Percentiles rank a stretch among this genome's conserved stretches.
phyloP scores from a whole-genome alignment of 2,797 vertebrate genomes.

The Anisognathus igniventris region DNA sequence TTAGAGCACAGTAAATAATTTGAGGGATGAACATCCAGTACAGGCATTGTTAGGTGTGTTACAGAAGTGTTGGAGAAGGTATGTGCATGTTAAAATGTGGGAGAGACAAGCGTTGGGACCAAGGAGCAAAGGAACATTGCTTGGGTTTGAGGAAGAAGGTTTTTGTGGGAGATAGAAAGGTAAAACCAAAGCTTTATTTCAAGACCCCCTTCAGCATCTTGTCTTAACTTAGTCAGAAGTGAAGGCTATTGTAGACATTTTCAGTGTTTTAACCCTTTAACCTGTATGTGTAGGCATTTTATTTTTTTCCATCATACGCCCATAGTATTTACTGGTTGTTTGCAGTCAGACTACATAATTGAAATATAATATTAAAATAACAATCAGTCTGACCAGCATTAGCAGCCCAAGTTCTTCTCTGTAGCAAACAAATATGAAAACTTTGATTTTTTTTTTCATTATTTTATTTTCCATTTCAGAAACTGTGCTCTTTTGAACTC shows the following conservation, averaged over 20 bases:
- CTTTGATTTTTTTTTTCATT: neutral
- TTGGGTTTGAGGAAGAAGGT: neutral
- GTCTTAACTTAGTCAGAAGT: slow-evolving; percentile 14
- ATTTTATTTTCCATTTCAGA: slow-evolving; percentile 36
- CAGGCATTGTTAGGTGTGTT: neutral
- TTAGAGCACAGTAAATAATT: neutral
- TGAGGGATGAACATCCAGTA: neutral
- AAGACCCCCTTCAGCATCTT: slow-evolving; percentile 8
- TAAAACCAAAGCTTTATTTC: slow-evolving; percentile 47
- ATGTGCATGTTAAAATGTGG: slow-evolving; percentile 37
- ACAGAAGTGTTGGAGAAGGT: slow-evolving; percentile 55
- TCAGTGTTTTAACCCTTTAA: slow-evolving; percentile 15
- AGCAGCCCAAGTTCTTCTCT: neutral
- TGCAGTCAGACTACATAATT: neutral
- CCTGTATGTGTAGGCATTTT: neutral
- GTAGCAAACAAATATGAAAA: neutral
- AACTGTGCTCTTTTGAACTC: neutral
- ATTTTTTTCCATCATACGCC: neutral
- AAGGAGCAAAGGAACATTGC: neutral
- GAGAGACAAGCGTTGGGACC: neutral
- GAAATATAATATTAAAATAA: neutral
- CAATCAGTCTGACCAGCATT: neutral
- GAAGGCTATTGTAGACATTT: neutral
- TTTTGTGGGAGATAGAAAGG: neutral
- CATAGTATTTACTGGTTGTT: neutral